Conservation (phyloP, 2,113 vertebrate genomes). For the Eurypyga helias region DNA sequence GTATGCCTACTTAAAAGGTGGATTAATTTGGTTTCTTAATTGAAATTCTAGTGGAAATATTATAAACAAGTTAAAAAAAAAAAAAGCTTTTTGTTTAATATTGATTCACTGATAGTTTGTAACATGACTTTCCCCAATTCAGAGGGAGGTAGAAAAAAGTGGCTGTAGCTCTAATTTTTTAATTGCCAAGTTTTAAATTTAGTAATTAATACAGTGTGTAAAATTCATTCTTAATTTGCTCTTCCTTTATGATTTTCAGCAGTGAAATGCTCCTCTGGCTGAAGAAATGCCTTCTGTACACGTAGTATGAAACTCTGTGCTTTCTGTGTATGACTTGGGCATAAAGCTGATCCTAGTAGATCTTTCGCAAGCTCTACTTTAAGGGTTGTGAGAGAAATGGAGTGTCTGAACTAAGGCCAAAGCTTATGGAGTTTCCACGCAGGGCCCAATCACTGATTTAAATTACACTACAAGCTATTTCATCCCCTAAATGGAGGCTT, state of each 20-base stretch:
- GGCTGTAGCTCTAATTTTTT: not conserved
- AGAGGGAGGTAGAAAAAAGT: not conserved
- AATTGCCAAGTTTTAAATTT: not conserved
- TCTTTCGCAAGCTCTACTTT: not conserved
- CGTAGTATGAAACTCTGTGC: not conserved
- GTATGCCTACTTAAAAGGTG: not conserved
- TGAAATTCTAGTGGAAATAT: not conserved
- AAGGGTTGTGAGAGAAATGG: not conserved
- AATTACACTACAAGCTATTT: not conserved
- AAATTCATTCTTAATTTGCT: not conserved
- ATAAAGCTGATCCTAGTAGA: not conserved
- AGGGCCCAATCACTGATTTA: not conserved
- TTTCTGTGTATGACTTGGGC: accelerated
- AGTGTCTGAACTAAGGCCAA: not conserved
- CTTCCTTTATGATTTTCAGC: not conserved
- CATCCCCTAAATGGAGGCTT: not conserved
- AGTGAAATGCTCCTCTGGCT: not conserved
- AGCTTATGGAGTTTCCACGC: not conserved
- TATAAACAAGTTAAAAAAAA: not conserved
- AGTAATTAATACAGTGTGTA: not conserved
- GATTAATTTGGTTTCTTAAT: not conserved
- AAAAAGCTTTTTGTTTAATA: not conserved
- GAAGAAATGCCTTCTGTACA: not conserved
- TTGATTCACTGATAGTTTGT: not conserved
- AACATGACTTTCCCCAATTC: not conserved